These are phyloP conservation scores for Istiophorus platypterus DNA, from an alignment of 2,113 vertebrate species.

Conservation along the genomic window DNA sequence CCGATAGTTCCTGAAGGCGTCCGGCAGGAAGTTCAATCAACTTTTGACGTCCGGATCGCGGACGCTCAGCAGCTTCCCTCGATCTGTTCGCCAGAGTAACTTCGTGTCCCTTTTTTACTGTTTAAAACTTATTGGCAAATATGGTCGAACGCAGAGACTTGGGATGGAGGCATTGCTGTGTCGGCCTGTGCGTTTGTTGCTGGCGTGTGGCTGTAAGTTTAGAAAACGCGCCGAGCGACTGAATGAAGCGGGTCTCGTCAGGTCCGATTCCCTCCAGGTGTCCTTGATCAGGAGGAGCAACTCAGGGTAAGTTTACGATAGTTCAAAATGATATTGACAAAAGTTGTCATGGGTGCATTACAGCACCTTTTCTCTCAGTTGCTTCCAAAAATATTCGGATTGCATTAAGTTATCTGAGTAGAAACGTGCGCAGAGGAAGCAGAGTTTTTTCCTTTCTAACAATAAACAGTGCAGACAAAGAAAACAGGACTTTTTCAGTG, in stretches of 20 bases:
- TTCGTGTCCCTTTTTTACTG: background rate
- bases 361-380: too few relatives aligned
- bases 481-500: background rate
- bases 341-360: too few relatives aligned
- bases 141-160: constrained; percentile 10
- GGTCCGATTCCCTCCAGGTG: constrained; percentile 12
- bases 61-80: background rate
- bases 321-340: too few relatives aligned
- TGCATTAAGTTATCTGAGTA: too few relatives aligned
- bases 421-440: too few relatives aligned
- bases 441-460: too few relatives aligned
- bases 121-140: background rate
- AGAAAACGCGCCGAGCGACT: background rate
- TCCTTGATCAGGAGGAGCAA: background rate
- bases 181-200: constrained; percentile 12
- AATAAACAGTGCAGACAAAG: too few relatives aligned
- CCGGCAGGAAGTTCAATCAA: constrained; percentile 49
- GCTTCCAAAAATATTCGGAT: too few relatives aligned
- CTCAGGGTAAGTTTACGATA: constrained; percentile 31
- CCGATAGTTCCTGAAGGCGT: constrained; percentile 48
- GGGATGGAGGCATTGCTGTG: constrained; percentile 28
- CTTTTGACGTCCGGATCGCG: background rate
- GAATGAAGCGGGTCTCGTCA: background rate
- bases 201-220: background rate
- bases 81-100: background rate